Evolutionary conservation across 1,140 invertebrate species (phyloP), one percentile per base, ranked within the genome.

Genomic region (Periplaneta americana): DNA sequence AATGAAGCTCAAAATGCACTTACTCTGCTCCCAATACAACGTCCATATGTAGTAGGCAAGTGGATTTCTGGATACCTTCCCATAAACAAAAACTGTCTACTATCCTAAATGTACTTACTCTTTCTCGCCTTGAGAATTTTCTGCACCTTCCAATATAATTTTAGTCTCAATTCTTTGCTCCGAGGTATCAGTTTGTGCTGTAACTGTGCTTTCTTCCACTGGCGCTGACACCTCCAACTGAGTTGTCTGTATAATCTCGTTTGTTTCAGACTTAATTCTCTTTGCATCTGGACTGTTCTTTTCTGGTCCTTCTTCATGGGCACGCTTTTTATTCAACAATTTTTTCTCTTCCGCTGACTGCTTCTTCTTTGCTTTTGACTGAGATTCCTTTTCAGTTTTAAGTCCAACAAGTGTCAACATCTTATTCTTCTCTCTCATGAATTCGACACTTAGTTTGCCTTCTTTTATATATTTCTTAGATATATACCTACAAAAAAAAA

Each of bases 351-450:
- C 11, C 6, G 66, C 75, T 28, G 32, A 33, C 10, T 6, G 31
- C 31, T 0, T 34, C 15, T 76, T 34, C 75, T 34, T 22, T 76
- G 75, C 28, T 76, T 78, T 80, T 13, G 48, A 66, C 48, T 66
- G 48, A n/a, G n/a, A n/a, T 28, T 66, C 28, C 22, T 66, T 66
- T 9, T 66, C 13, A 22, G 22, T 66, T 11, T 66, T 28, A n/a
- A 6, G 48, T 66, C 48, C 48, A 33, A 80, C 81, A 1, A 83
- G 83, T 0, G 79, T 85, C 34, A 85, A 87, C 31, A 90, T 89
- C 83, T 88, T 89, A 28, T 85, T 83, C 74, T 89, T 87, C 84
- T 90, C 89, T 34, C 84, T 81, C 34, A 87, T 83, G 75, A 89
- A 87, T 74, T 80, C 33, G 74, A 79, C 74, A 32, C 28, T 79